Conservation (phyloP, 2,113 vertebrate species). For the Stomatorhinus ivindoensis region DNA sequence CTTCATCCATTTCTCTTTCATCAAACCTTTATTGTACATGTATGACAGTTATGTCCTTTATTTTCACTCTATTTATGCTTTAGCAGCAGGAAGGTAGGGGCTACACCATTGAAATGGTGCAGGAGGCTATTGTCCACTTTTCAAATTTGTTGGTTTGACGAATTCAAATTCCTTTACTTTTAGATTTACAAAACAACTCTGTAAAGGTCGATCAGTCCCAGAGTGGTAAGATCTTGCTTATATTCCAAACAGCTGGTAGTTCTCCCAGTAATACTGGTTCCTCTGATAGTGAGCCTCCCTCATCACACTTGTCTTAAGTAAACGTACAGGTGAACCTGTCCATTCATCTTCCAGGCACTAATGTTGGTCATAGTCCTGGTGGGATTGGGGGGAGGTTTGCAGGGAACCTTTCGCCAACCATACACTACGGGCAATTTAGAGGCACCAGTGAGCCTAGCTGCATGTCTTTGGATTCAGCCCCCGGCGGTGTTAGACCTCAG, state of each 20-base stretch:
- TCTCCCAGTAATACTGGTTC: neutral
- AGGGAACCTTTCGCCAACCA: neutral
- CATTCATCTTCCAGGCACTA: neutral
- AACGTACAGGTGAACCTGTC: neutral
- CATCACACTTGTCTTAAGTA: no score
- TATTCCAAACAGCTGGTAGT: neutral
- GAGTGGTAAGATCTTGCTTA: neutral
- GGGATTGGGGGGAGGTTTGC: neutral
- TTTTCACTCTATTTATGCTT: conserved; percentile 16
- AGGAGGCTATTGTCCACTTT: neutral
- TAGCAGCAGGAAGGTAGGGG: conserved; percentile 32
- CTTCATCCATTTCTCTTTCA: conserved; percentile 36
- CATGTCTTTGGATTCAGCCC: neutral
- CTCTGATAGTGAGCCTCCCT: no score
- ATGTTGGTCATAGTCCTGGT: neutral
- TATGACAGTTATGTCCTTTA: conserved; percentile 48
- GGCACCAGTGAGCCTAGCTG: neutral
- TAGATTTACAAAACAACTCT: neutral
- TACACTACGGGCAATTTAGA: neutral
- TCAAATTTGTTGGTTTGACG: neutral
- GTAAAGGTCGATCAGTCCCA: neutral
- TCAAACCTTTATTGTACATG: conserved; percentile 22
- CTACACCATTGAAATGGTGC: conserved; percentile 16
- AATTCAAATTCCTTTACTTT: neutral
- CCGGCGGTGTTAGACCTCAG: neutral